phyloP scores from a whole-genome alignment of 2,888 invertebrate species.

The Argyresthia albistria region DNA sequence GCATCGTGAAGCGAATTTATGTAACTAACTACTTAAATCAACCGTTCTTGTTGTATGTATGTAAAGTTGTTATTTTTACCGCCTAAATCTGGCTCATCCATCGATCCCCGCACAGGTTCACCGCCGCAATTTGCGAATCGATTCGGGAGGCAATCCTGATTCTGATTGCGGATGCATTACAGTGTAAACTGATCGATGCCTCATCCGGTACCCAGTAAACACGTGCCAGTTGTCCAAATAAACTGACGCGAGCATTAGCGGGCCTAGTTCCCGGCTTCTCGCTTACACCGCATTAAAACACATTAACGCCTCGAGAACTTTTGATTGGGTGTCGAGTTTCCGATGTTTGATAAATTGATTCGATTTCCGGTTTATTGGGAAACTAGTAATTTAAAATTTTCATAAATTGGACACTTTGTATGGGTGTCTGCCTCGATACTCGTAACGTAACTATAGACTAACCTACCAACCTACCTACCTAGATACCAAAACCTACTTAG shows the following conservation, averaged over 20 bases:
- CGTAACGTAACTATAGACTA: too few relatives aligned
- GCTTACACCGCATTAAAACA: conserved; percentile 69
- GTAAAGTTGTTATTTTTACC: too few relatives aligned
- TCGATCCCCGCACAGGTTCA: neutral
- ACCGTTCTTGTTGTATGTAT: too few relatives aligned
- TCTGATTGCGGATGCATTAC: conserved; percentile 43
- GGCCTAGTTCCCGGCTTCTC: conserved; percentile 29
- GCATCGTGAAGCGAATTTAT: too few relatives aligned
- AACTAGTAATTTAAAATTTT: too few relatives aligned
- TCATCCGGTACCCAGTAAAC: conserved; percentile 67
- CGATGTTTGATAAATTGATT: neutral
- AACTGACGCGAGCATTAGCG: conserved; percentile 64
- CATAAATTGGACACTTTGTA: too few relatives aligned
- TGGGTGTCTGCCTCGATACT: too few relatives aligned
- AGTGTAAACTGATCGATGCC: conserved; percentile 64
- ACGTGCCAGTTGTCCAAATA: conserved; percentile 70
- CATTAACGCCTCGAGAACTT: conserved; percentile 50
- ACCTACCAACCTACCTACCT: too few relatives aligned
- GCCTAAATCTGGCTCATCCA: too few relatives aligned
- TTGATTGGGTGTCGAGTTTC: neutral
- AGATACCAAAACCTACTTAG: too few relatives aligned
- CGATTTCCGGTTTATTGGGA: too few relatives aligned
- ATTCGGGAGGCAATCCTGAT: neutral
- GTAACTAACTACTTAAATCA: too few relatives aligned
- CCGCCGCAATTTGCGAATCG: neutral